These are phyloP conservation scores for Onychomys torridus DNA, from an alignment of 2,797 vertebrate species.

Conservation along the genomic window DNA sequence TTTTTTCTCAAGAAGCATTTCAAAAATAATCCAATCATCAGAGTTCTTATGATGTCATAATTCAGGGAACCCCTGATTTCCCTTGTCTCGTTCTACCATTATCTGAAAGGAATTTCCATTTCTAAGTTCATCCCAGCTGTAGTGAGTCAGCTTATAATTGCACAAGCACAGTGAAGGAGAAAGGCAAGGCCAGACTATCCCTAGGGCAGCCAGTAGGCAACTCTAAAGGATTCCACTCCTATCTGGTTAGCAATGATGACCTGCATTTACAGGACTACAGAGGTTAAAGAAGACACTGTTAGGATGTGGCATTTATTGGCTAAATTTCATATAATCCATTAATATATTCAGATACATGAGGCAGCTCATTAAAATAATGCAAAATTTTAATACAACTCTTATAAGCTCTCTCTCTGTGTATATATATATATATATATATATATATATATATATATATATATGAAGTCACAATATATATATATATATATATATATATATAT, in stretches of 20 bases:
- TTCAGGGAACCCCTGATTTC: rapidly evolving
- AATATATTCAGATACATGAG: background rate
- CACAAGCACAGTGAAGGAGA: background rate
- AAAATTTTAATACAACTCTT: background rate
- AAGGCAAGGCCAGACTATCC: background rate
- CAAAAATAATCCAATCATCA: background rate
- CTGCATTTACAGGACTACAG: background rate
- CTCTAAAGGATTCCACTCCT: background rate
- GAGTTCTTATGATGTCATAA: background rate
- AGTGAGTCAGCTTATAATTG: background rate
- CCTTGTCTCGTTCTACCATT: background rate
- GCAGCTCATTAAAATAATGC: background rate
- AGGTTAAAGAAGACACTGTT: background rate
- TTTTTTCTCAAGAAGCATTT: background rate
- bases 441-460: background rate
- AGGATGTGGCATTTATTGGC: background rate
- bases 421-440: background rate
- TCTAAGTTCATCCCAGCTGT: background rate
- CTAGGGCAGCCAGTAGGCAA: background rate
- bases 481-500: background rate
- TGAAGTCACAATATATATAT: background rate
- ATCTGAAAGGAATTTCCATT: background rate
- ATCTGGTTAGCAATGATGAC: background rate
- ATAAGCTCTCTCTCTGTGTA: too few relatives aligned
- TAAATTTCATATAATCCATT: background rate